Evolutionary conservation across 2,888 invertebrate species (phyloP), one percentile per base, ranked within the genome.

Genomic region (Tetramorium bicarinatum): DNA sequence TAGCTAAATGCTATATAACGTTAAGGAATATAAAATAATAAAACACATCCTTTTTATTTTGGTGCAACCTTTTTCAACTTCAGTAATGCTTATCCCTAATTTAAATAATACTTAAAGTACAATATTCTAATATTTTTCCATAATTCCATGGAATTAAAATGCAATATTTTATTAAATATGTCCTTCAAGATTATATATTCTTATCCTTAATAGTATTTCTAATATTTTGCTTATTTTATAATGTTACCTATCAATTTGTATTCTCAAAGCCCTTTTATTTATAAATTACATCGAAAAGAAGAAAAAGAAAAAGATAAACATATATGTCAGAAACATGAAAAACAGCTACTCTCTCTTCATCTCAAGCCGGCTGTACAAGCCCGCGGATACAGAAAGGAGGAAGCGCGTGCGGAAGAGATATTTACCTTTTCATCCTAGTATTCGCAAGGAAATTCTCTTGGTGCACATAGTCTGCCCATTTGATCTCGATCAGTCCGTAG

Each of bases 401-500:
- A 87, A 69, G 62, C 18, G 29, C 11, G 44, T 56, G n/a, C 38
- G 67, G 47, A 11, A 49, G 34, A 62, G 41, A 69, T 47, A 25
- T 67, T 49, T 59, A 64, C 29, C 82, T 59, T 69, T 82, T 72
- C 71, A 71, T 21, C n/a, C 44, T 66, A 54, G 56, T 41, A 52
- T 62, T 64, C 41, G n/a, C 38, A 29, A 77, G 13, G 21, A 64
- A 54, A 82, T 67, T 88, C 89, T 44, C 41, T 84, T 87, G 87
- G 89, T 89, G 90, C 88, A 88, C 62, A 69, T 49, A 49, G 84
- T 83, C 13, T 75, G 66, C 21, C 21, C 81, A 61, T 74, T 76
- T 86, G 74, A 83, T 90, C 89, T 89, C 87, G 67, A 87, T 89
- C 88, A 79, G 87, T 87, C 86, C 82, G 83, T 21, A 71, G 81